phyloP scores from a whole-genome alignment of 2,797 vertebrate genomes.

The Liasis olivaceus region DNA sequence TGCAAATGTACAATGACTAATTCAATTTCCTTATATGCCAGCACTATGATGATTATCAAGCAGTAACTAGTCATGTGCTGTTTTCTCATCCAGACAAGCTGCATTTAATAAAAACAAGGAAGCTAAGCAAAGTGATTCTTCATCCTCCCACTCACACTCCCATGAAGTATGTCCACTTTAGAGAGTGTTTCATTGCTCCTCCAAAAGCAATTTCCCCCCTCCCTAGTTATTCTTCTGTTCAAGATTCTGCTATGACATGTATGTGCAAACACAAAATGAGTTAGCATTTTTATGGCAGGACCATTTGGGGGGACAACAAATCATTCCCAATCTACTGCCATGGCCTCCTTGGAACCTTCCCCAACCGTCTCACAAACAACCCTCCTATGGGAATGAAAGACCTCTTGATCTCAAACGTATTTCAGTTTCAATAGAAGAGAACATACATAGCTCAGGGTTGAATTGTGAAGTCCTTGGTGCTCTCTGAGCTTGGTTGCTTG shows the following conservation, averaged over 20 bases:
- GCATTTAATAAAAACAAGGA: constrained; percentile 8
- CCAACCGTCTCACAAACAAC: constrained; percentile 21
- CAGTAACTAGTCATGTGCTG: constrained; percentile 18
- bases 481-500: too few species aligned
- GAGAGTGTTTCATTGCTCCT: not conserved
- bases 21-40: constrained; percentile 32
- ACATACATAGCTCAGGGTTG: too few species aligned
- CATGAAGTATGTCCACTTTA: not conserved
- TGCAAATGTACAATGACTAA: constrained; percentile 25
- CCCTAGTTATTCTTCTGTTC: not conserved
- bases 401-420: not conserved
- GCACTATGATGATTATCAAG: not conserved
- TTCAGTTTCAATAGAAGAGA: too few species aligned
- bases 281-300: not conserved
- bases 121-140: not conserved
- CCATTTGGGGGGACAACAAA: not conserved
- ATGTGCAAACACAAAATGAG: not conserved
- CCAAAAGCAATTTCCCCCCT: constrained; percentile 25
- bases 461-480: too few species aligned
- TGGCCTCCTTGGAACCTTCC: constrained; percentile 23
- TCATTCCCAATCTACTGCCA: constrained; percentile 19
- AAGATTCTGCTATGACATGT: not conserved
- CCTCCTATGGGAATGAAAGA: constrained; percentile 25
- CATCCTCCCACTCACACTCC: not conserved
- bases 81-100: constrained; percentile 12